phyloP scores from a whole-genome alignment of 2,888 invertebrate genomes.

The Meloe dianella region DNA sequence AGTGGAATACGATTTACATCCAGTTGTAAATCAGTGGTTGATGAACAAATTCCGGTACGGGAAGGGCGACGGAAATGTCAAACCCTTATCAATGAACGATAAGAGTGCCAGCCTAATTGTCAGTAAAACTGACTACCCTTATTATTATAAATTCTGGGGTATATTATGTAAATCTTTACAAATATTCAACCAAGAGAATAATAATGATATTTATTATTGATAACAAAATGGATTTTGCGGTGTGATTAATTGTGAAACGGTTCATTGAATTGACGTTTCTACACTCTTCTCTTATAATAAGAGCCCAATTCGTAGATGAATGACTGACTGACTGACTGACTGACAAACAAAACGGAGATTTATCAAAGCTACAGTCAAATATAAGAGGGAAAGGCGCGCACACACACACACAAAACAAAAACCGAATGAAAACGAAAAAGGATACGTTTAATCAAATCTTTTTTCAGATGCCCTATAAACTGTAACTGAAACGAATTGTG shows the following conservation, averaged over 20 bases:
- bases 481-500: background rate
- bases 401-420: too few relatives aligned
- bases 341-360: background rate
- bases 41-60: constrained; percentile 21
- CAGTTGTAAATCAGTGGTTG: constrained; percentile 1
- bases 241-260: background rate
- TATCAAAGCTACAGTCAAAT: background rate
- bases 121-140: constrained; percentile 30
- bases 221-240: background rate
- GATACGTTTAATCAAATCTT: background rate
- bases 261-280: background rate
- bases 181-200: background rate
- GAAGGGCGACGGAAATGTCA: constrained; percentile 28
- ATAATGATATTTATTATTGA: background rate
- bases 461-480: background rate
- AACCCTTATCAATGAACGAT: constrained; percentile 36
- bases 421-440: background rate
- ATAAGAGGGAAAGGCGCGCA: background rate
- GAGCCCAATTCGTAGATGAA: background rate
- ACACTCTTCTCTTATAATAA: background rate
- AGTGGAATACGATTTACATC: background rate
- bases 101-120: constrained; percentile 31
- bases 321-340: background rate
- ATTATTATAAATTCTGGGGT: constrained; percentile 17
- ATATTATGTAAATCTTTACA: background rate